Conservation (phyloP, 2,113 vertebrate species). For the Hemichromis elongatus region DNA sequence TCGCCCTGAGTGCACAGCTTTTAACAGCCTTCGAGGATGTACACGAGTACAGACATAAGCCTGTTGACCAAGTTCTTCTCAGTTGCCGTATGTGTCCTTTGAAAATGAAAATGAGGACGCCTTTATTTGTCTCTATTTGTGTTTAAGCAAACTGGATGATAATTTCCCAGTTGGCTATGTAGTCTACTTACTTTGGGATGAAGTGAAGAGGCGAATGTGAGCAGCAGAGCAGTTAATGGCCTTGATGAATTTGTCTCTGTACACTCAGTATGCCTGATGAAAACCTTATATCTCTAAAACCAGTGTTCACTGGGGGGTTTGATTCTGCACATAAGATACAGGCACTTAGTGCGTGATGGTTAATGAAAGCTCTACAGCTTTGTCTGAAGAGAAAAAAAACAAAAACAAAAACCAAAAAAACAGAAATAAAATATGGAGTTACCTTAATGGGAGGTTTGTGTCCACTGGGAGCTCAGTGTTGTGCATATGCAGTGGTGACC, state of each 20-base stretch:
- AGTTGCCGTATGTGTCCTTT: slow-evolving; percentile 24
- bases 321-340: slow-evolving; percentile 41
- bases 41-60: neutral
- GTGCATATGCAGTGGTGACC: slow-evolving; percentile 47
- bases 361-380: slow-evolving; percentile 60
- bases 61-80: slow-evolving; percentile 27
- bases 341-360: slow-evolving; percentile 52
- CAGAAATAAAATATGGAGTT: slow-evolving; percentile 44
- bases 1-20: neutral
- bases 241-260: slow-evolving; percentile 63
- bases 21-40: neutral
- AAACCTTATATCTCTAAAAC: slow-evolving; percentile 60
- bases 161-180: slow-evolving; percentile 62
- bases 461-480: slow-evolving; percentile 46
- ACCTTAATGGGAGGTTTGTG: slow-evolving; percentile 53
- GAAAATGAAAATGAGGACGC: slow-evolving; percentile 58
- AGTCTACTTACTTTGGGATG: slow-evolving; percentile 63
- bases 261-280: slow-evolving; percentile 50
- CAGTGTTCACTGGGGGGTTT: slow-evolving; percentile 51
- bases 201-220: slow-evolving; percentile 45
- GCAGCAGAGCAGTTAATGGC: slow-evolving; percentile 63
- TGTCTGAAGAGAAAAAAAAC: neutral
- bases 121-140: slow-evolving; percentile 67
- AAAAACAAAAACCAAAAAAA: neutral
- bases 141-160: slow-evolving; percentile 66